phyloP scores from a whole-genome alignment of 2,113 vertebrate species.

The Chloebia gouldiae region DNA sequence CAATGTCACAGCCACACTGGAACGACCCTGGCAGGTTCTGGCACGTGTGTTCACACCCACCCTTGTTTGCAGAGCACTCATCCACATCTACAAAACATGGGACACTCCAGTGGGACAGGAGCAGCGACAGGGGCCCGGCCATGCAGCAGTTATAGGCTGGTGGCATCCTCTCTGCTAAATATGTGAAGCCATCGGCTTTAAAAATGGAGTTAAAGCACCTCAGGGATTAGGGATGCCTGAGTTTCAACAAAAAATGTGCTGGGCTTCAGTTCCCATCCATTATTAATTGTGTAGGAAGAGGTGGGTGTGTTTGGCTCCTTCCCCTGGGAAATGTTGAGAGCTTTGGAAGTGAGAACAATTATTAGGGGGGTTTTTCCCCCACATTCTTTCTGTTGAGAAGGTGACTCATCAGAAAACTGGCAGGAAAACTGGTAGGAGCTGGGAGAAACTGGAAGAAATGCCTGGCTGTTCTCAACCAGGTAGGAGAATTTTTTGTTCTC shows the following conservation, averaged over 20 bases:
- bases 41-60: constrained; percentile 85
- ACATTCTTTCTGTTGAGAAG: background rate
- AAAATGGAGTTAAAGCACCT: background rate
- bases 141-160: background rate
- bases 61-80: constrained; percentile 79
- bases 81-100: constrained; percentile 79
- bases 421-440: background rate
- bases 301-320: background rate
- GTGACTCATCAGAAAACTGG: background rate
- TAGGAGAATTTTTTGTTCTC: background rate
- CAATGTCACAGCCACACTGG: constrained; percentile 82
- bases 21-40: constrained; percentile 88
- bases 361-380: background rate
- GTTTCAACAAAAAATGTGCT: background rate
- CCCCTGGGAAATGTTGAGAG: background rate
- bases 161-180: background rate
- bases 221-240: background rate
- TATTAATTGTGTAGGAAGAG: background rate
- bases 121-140: background rate
- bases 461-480: background rate
- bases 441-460: background rate
- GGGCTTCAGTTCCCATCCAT: background rate
- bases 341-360: background rate
- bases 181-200: accelerated
- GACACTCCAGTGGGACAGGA: background rate